Base-by-base conservation (phyloP, 2,797 vertebrate species). In the Tauraco hartlaubi region DNA sequence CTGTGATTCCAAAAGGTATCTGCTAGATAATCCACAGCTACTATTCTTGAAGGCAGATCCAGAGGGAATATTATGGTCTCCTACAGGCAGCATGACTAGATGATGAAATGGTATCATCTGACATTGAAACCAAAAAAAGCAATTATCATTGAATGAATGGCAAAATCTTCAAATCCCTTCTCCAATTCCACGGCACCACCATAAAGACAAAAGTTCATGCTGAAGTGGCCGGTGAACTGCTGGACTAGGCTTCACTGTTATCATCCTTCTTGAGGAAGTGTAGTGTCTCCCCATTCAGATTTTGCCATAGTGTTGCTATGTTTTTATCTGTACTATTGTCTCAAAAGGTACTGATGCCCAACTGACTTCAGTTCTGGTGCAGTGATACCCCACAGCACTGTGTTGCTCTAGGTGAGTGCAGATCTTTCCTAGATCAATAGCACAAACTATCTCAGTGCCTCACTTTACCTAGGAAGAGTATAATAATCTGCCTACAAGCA, bases 1-100 rank as follows among this genome's bases (percentile, higher is more conserved):
- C 44, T 59, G 41, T 0, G 0, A 23, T 44, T 83, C n/a, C 12
- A 58, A 33, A 78, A n/a, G 4, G 4, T 14, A 7, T 58, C 79
- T 54, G 17, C 14, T 52, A 49, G 18, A 49, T 69, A 61, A 63
- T 44, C 31, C 12, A 46, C 48, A 79, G n/a, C 31, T 88, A 18
- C 33, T 75, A 11, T 44, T 43, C 58, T 54, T 83, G 55, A 83
- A 69, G 11, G 23, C 13, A 54, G 14, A 69, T 33, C 12, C n/a
- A 62, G 52, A 64, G 26, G 37, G 66, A 90, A 68, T 54, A 16
- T 4, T 33, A 7, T 13, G 4, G 18, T n/a, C 26, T 76, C 8
- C 1, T 69, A 64, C 2, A 3, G n/a, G 43, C 46, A 79, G 20
- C 29, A 33, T 15, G 10, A 48, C 25, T 48, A 33, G 23, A 44